A percentile compares a stretch with the other conserved stretches of the same genome.
Evolutionary conservation across 2,113 vertebrate genomes (phyloP).

Genomic region (Calidris pygmaea): DNA sequence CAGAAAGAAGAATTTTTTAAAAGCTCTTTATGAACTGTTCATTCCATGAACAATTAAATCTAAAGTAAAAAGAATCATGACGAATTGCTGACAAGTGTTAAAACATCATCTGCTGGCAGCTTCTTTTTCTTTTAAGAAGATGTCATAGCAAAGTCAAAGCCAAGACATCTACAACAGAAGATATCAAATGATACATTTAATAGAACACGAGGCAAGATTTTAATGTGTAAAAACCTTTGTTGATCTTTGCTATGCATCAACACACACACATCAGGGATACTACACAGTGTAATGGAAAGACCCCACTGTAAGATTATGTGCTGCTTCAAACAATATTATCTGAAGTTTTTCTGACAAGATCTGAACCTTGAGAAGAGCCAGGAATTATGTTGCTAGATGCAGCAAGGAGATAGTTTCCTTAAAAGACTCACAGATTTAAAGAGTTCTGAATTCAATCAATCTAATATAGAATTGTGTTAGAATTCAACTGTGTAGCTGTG

Average conservation of each 20-base stretch:
- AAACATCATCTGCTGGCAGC: slow-evolving; percentile 1
- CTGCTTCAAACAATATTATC: neutral
- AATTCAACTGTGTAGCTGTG: neutral
- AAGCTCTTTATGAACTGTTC: neutral
- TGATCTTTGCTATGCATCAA: slow-evolving; percentile 6
- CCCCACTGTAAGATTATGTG: neutral
- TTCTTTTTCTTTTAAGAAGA: slow-evolving; percentile 8
- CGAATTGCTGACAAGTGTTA: slow-evolving; percentile 17
- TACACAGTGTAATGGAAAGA: neutral
- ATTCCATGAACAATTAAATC: slow-evolving; percentile 37
- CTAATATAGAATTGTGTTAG: slow-evolving; percentile 25
- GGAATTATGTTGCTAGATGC: neutral
- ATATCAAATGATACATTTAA: slow-evolving; percentile 58
- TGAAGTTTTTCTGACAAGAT: neutral
- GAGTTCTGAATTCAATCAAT: slow-evolving; percentile 22
- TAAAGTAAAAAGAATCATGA: neutral
- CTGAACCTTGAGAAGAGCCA: neutral
- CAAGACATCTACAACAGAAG: neutral
- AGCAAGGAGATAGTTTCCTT: neutral
- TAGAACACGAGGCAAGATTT: neutral
- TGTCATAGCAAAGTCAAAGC: slow-evolving; percentile 37
- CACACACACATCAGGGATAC: neutral
- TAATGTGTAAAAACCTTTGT: neutral
- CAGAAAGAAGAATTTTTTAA: neutral
- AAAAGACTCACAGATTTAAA: neutral